Percentiles rank a stretch among this genome's conserved stretches.
These are phyloP conservation scores for Gymnocypris eckloni DNA, from an alignment of 2,797 vertebrate genomes.

Conservation along the genomic window DNA sequence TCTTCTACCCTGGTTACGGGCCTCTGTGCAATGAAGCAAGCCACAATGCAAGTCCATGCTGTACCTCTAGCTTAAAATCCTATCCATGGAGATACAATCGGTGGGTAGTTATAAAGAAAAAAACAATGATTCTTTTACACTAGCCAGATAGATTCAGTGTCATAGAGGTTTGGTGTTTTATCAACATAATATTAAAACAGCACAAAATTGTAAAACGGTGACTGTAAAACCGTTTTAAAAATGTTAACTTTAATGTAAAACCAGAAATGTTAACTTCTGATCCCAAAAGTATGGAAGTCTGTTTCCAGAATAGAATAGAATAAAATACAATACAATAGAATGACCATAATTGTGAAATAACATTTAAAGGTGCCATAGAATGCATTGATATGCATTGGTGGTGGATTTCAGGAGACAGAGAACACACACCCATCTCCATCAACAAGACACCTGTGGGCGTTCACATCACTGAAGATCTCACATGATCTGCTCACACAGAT, in stretches of 20 bases:
- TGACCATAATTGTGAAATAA: not conserved
- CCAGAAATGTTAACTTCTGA: not conserved
- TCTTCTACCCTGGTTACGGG: not conserved
- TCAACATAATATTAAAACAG: not conserved
- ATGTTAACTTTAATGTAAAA: not conserved
- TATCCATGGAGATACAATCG: slow-evolving; percentile 72
- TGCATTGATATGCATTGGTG: too few relatives aligned
- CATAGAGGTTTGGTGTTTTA: not conserved
- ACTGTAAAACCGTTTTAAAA: not conserved
- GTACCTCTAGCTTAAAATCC: slow-evolving; percentile 86
- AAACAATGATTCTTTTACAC: slow-evolving; percentile 60
- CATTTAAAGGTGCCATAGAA: not conserved
- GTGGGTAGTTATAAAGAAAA: slow-evolving; percentile 64
- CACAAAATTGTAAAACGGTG: not conserved
- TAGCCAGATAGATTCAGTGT: slow-evolving; percentile 31
- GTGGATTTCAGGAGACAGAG: too few relatives aligned
- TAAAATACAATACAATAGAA: not conserved
- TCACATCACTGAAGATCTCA: too few relatives aligned
- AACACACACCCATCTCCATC: too few relatives aligned
- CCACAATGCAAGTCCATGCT: slow-evolving; percentile 67
- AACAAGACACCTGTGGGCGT: too few relatives aligned
- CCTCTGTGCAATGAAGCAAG: slow-evolving; percentile 58
- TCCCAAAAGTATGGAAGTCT: not conserved
- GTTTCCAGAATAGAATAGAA: not conserved
- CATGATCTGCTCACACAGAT: too few relatives aligned